Evolutionary conservation across 2,888 invertebrate species (phyloP).

Genomic region (Drosophila helvetica): DNA sequence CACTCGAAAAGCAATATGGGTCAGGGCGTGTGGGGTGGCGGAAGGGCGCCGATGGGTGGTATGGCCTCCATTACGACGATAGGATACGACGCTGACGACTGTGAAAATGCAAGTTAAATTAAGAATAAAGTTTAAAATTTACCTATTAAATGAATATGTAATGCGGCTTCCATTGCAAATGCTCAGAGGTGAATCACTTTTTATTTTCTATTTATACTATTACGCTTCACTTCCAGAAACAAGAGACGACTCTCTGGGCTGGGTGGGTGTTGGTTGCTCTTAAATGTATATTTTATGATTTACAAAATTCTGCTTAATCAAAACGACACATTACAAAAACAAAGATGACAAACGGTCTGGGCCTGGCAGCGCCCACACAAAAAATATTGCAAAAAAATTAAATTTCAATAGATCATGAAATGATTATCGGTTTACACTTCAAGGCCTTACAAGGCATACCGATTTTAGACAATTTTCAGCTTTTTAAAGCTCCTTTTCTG

Average conservation of each 20-base stretch:
- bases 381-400: constrained; percentile 1
- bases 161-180: constrained; percentile 43
- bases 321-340: background rate
- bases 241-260: background rate
- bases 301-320: background rate
- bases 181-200: constrained; percentile 8
- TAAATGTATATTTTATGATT: background rate
- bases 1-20: constrained; percentile 50
- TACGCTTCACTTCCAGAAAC: background rate
- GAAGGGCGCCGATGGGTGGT: constrained; percentile 6
- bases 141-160: constrained; percentile 59
- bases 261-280: background rate
- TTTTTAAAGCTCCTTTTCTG: background rate
- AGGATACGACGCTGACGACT: constrained; percentile 37
- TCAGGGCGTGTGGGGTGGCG: constrained; percentile 27
- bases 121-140: constrained; percentile 46
- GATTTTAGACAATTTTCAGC: background rate
- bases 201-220: background rate
- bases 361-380: background rate
- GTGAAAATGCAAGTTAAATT: constrained; percentile 57
- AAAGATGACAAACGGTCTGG: background rate
- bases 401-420: background rate
- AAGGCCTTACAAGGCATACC: background rate
- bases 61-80: constrained; percentile 8
- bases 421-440: background rate